Evolutionary conservation across 2,113 vertebrate genomes (phyloP), one percentile per base, ranked within the genome.

Genomic region (Pelvicachromis taeniatus): DNA sequence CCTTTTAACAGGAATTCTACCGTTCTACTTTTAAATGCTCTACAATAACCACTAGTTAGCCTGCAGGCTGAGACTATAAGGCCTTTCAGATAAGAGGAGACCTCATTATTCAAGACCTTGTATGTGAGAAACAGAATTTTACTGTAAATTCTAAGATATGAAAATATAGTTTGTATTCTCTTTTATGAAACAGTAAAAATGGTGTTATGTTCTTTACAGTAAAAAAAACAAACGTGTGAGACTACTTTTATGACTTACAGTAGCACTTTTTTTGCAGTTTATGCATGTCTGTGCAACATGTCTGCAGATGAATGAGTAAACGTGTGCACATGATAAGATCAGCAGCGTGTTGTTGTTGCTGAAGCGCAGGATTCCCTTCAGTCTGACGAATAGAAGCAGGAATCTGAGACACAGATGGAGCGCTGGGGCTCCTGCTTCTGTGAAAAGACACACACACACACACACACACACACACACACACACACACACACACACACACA

Each of bases 341-440:
- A 17, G 77, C 59, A 19, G 81, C 6, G 50, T 54, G 70, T n/a
- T 26, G 4, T 12, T 40, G 63, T 42, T 19, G 45, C 54, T 38
- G 12, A n/a, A 54, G 75, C 4, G 21, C 65, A 91, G 93, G 91
- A 87, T 94, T 91, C 90, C 92, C 93, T 89, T 54, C 80, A 84
- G 80, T 87, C 78, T 89, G 85, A 56, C 4, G 12, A 54, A 31
- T 23, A 80, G 53, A 63, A 21, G 35, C 40, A 78, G 86, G 73
- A 87, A 59, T 87, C 56, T 40, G 81, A 91, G 81, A n/a, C 77
- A 11, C 86, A 87, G 81, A 85, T 75, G 82, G 84, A 86, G 86
- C 4, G 11, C 54, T 8, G 83, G 82, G 19, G 79, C 77, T 83
- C 63, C 42, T 86, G 84, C 81, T 42, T 85, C 70, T 85, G 73